Evolutionary conservation across 2,888 invertebrate species (phyloP), one percentile per base, ranked within the genome.

Genomic region (Stenodema calcarata): DNA sequence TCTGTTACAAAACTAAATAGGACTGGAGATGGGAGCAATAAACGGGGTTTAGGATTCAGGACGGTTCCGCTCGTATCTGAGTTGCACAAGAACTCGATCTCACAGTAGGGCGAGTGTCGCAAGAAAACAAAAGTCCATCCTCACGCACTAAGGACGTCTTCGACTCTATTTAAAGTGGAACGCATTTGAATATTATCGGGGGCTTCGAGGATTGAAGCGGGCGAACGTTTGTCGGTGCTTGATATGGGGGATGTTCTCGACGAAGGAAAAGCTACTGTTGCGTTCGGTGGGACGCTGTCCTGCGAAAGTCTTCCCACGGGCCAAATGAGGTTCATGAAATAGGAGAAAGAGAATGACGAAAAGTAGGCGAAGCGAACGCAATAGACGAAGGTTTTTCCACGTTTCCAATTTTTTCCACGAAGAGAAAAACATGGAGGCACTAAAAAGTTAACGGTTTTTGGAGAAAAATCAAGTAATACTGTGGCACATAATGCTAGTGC

Each of bases 81-180:
- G 69, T 69, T 69, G 69, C 69, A 23, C 69, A 69, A 69, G 69
- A 69, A 69, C 11, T 69, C 69, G 69, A 69, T 69, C 69, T 69
- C 69, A 69, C 69, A 23, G 69, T 69, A 28, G 69, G 11, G 23
- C 9, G 2, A 69, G 28, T 28, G 69, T 69, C 12, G 69, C 23
- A 69, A 69, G 27, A 69, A 28, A 16, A 69, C 69, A 69, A 23
- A 69, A 69, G 69, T 69, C 69, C 69, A 27, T 28, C 69, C 69
- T 69, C 69, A 69, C 69, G 69, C 69, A 69, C 69, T 69, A 69
- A 69, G 69, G 23, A 69, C 69, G 1, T 69, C 69, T 28, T 35
- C 4, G 7, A 69, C 11, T n/a, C 23, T 69, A 27, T 69, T 28
- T 12, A 28, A 69, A 69, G 69, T 69, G 18, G 69, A 69, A 11